phyloP scores from a whole-genome alignment of 2,797 vertebrate genomes.

The Euthynnus affinis region DNA sequence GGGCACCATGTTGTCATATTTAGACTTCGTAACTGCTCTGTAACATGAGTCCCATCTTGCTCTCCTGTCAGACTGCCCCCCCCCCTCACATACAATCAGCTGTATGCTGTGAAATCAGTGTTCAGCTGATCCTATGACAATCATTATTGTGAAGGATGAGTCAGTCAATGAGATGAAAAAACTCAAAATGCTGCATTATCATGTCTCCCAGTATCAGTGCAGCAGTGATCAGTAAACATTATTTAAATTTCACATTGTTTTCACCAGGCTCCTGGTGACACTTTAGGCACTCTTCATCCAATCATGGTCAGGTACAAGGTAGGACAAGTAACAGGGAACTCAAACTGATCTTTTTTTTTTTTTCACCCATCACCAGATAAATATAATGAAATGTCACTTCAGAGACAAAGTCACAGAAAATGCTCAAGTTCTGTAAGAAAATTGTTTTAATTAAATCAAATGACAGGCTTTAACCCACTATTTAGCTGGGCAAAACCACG shows the following conservation, averaged over 20 bases:
- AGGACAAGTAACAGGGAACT: not conserved
- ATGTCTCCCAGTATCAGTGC: not conserved
- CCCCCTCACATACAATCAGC: not conserved
- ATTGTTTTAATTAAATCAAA: constrained; percentile 71
- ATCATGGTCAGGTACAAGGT: not conserved
- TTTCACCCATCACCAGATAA: not conserved
- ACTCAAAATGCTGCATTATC: not conserved
- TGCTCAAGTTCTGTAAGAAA: constrained; percentile 54
- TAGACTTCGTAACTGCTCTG: constrained; percentile 11
- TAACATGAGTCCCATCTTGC: constrained; percentile 13
- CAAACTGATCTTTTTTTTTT: not conserved
- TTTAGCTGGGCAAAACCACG: constrained; percentile 28
- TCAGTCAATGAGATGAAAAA: not conserved
- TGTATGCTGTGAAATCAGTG: not conserved
- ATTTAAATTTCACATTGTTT: not conserved
- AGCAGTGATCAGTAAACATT: constrained; percentile 24
- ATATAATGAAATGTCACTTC: not conserved
- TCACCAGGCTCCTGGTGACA: constrained; percentile 27
- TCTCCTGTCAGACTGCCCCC: not conserved
- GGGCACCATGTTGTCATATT: constrained; percentile 47
- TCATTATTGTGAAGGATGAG: not conserved
- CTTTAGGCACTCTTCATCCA: constrained; percentile 48
- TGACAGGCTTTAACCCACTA: constrained; percentile 42
- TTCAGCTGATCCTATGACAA: not conserved
- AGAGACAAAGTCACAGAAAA: constrained; percentile 44